Evolutionary conservation across 2,113 vertebrate genomes (phyloP).

Genomic region (Oriolus oriolus): DNA sequence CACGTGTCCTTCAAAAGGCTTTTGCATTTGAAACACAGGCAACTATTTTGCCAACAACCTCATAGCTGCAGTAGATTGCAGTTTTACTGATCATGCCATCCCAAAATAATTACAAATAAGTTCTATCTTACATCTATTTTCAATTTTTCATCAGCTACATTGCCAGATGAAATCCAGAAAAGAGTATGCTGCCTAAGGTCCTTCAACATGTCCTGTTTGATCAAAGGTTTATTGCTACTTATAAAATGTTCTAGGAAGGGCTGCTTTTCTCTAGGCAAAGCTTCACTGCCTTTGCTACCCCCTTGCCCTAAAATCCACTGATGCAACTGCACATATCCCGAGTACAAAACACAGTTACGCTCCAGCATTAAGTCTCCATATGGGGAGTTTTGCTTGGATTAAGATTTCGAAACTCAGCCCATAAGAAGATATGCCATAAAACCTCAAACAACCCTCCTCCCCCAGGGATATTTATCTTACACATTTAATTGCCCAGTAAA

Average conservation of each 20-base stretch:
- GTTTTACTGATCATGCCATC: not conserved
- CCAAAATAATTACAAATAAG: not conserved
- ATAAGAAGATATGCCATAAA: constrained; percentile 52
- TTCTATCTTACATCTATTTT: not conserved
- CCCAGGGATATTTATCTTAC: constrained; percentile 55
- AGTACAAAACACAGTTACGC: not conserved
- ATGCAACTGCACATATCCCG: not conserved
- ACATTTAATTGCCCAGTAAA: constrained; percentile 51
- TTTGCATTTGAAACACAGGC: not conserved
- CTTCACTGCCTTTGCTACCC: not conserved
- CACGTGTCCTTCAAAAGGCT: not conserved
- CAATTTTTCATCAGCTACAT: not conserved
- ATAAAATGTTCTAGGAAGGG: not conserved
- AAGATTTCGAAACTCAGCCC: constrained; percentile 48
- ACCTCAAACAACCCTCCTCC: constrained; percentile 44
- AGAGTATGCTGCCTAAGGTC: not conserved
- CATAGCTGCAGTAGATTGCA: not conserved
- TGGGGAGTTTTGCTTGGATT: constrained; percentile 43
- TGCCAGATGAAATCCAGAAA: not conserved
- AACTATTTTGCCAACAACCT: not conserved
- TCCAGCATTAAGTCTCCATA: not conserved
- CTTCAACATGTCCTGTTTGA: not conserved
- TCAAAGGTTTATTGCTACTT: not conserved
- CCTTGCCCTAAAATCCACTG: not conserved
- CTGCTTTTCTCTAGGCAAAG: not conserved